Evolutionary conservation across 2,888 invertebrate species (phyloP), one percentile per base, ranked within the genome.

Genomic region (Pantelozetes paolii): DNA sequence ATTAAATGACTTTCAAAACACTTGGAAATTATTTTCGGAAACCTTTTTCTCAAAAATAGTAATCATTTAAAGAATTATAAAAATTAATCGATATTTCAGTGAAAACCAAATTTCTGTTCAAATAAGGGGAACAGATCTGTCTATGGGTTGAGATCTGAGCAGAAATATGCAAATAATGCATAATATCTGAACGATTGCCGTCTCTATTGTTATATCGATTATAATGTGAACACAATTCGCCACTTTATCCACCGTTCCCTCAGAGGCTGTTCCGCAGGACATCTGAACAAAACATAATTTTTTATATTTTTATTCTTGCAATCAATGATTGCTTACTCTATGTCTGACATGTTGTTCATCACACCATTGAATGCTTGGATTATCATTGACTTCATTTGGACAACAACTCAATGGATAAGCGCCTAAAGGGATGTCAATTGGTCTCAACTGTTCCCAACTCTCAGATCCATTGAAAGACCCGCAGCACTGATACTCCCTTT

Each of bases 81-180:
- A n/a, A n/a, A n/a, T n/a, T n/a, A n/a, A n/a, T n/a, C n/a, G n/a
- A n/a, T n/a, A n/a, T n/a, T n/a, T n/a, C n/a, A n/a, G n/a, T n/a
- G n/a, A n/a, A n/a, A n/a, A n/a, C n/a, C n/a, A n/a, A n/a, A n/a
- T n/a, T n/a, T n/a, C n/a, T n/a, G 23, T 26, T 54, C 54, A 54
- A 54, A 6, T 54, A 6, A 57, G 26, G 1, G 64, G 2, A 64
- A 30, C 11, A 32, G 15, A 13, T 64, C 36, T 64, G 20, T 64
- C 64, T n/a, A 64, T 64, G 13, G 64, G 64, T 30, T 64, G 20
- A 15, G 64, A 64, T 64, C 64, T 32, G n/a, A 64, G 64, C 64
- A 64, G 1, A 36, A 32, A 64, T 36, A 64, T 64, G 36, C 64
- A 64, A 11, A 64, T 20, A 64, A 64, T 64, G n/a, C 64, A 64